Evolutionary conservation across 2,888 invertebrate species (phyloP).

Genomic region (Diabrotica balteata): DNA sequence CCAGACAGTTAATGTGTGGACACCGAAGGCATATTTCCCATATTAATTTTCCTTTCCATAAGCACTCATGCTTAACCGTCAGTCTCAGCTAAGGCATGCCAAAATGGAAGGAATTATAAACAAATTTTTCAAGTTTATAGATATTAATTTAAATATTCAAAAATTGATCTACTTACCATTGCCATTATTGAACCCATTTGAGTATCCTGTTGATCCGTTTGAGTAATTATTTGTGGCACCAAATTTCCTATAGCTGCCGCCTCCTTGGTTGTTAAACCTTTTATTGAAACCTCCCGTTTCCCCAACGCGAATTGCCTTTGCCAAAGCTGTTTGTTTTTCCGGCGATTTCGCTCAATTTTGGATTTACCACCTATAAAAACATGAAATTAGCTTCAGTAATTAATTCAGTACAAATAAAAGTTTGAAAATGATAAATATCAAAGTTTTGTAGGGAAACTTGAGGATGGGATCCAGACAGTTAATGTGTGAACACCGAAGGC

Average conservation of each 20-base stretch:
- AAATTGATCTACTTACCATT: slow-evolving; percentile 8
- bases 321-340: slow-evolving; percentile 69
- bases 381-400: background rate
- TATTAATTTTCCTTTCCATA: slow-evolving; percentile 71
- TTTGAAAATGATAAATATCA: too few species aligned
- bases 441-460: slow-evolving; percentile 55
- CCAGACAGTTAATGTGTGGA: slow-evolving; percentile 74
- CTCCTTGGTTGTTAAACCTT: slow-evolving; percentile 52
- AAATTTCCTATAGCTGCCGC: slow-evolving; percentile 46
- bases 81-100: slow-evolving; percentile 74
- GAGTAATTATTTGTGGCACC: slow-evolving; percentile 16
- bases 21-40: slow-evolving; percentile 81
- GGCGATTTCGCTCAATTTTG: slow-evolving; percentile 82
- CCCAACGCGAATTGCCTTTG: slow-evolving; percentile 65
- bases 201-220: slow-evolving; percentile 9
- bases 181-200: background rate
- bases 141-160: too few species aligned
- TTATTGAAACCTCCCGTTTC: slow-evolving; percentile 36
- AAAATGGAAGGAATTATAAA: slow-evolving; percentile 57
- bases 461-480: slow-evolving; percentile 79
- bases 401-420: background rate
- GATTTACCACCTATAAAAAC: slow-evolving; percentile 76
- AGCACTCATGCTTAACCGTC: slow-evolving; percentile 75
- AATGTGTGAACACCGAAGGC: slow-evolving; percentile 82
- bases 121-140: too few species aligned